phyloP scores from a whole-genome alignment of 2,113 vertebrate genomes.

The Platanista minor region DNA sequence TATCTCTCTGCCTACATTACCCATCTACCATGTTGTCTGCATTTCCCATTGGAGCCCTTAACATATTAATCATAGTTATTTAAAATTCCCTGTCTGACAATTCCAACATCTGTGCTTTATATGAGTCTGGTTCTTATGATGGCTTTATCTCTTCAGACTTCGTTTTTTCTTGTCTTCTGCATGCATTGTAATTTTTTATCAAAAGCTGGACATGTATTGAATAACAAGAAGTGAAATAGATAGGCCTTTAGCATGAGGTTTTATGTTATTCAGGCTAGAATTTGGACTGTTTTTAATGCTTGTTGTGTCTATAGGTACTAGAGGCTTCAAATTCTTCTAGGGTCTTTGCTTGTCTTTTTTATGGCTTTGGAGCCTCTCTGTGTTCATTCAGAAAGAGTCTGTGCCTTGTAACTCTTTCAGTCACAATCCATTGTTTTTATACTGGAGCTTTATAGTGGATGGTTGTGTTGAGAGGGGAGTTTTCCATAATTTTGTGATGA shows the following conservation, averaged over 20 bases:
- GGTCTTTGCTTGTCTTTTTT: background rate
- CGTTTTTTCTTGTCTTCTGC: background rate
- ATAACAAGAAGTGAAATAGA: background rate
- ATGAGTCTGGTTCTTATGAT: background rate
- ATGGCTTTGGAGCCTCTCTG: background rate
- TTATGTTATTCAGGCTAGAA: background rate
- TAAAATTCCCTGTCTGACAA: background rate
- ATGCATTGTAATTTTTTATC: background rate
- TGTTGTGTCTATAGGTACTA: background rate
- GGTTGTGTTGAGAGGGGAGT: background rate
- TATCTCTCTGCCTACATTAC: background rate
- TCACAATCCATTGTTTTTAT: background rate
- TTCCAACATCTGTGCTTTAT: background rate
- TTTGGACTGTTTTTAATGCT: background rate
- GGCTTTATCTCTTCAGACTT: background rate
- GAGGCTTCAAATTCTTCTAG: background rate
- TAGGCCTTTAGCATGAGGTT: background rate
- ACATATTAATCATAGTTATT: background rate
- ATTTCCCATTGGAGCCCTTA: background rate
- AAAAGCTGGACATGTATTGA: background rate
- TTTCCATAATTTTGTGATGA: background rate
- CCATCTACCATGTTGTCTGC: background rate
- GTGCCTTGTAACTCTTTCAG: background rate
- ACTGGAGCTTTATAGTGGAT: background rate
- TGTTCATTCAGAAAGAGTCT: background rate